Percentiles rank a stretch among this genome's conserved stretches.
Evolutionary conservation across 2,797 vertebrate genomes (phyloP).

Genomic region (Anolis apletophallus): DNA sequence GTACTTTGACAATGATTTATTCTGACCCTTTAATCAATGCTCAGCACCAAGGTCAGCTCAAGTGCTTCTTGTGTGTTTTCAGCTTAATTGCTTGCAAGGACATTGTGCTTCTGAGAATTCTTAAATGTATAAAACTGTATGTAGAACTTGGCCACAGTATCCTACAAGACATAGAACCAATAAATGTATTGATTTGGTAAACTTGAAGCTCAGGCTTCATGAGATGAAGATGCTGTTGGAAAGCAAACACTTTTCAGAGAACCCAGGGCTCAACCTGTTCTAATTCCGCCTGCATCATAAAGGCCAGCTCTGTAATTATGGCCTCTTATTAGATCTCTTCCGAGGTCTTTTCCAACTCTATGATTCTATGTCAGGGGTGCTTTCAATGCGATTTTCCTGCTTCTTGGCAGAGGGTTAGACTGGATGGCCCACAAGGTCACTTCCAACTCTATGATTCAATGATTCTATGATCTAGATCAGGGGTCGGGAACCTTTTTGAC

Average conservation of each 20-base stretch:
- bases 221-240: neutral
- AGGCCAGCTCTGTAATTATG: neutral
- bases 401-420: too few relatives aligned
- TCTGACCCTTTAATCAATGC: accelerated
- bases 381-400: too few relatives aligned
- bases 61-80: accelerated
- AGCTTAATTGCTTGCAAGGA: neutral
- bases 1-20: neutral
- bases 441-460: too few relatives aligned
- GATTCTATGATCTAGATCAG: too few relatives aligned
- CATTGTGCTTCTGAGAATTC: neutral
- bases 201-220: neutral
- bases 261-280: neutral
- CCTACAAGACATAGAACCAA: neutral
- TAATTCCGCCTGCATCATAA: neutral
- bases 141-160: slow-evolving; percentile 12
- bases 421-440: too few relatives aligned
- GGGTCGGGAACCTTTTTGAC: too few relatives aligned
- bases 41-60: slow-evolving; percentile 68
- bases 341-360: too few relatives aligned
- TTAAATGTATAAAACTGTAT: slow-evolving; percentile 15
- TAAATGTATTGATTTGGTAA: neutral
- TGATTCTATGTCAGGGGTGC: too few relatives aligned
- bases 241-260: neutral
- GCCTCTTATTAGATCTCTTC: neutral